Base-by-base conservation (phyloP, 2,888 invertebrate genomes). In the Andrena camellia region DNA sequence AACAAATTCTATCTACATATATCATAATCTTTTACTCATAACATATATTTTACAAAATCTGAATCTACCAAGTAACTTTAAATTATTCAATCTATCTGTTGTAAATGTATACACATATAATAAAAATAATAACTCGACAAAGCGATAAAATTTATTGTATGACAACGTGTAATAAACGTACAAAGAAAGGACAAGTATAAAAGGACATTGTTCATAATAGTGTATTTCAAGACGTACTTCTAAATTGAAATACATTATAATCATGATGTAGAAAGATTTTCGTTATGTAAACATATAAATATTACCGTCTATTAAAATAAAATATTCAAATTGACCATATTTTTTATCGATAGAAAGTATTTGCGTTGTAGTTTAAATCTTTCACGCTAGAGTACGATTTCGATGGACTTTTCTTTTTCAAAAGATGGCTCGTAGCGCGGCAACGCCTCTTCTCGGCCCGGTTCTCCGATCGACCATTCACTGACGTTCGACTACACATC, bases 361-460 rank as follows among this genome's bases (percentile, higher is more conserved):
- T 72, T 50, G 62, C 52, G 20, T 33, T 66, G 72, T 77, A 83
- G 73, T 82, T 83, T 70, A 77, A 62, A 60, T 70, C 35, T 69
- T 70, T 64, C 66, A 73, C 69, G 66, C 73, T 73, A 77, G 77
- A 82, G 77, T 73, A 77, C 66, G 69, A 77, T 73, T 77, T 72
- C 60, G 26, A 13, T 70, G 23, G 13, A 66, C 42, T 71, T 71
- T 82, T 62, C 72, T 83, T 83, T 83, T 75, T 78, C 31, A 66
- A 79, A 75, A 75, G 70, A 73, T 86, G 83, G 75, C 76, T 81
- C 60, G 63, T 85, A 79, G 70, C 82, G 82, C 81, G 77, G 70
- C 67, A 81, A 77, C 69, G 77, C 82, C 76, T 71, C 60, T 72
- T 64, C 68, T 59, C 62, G 50, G 82, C 31, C 68, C 73, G 62